Base-by-base conservation (phyloP, 2,797 vertebrate species). In the Okamejei kenojei region DNA sequence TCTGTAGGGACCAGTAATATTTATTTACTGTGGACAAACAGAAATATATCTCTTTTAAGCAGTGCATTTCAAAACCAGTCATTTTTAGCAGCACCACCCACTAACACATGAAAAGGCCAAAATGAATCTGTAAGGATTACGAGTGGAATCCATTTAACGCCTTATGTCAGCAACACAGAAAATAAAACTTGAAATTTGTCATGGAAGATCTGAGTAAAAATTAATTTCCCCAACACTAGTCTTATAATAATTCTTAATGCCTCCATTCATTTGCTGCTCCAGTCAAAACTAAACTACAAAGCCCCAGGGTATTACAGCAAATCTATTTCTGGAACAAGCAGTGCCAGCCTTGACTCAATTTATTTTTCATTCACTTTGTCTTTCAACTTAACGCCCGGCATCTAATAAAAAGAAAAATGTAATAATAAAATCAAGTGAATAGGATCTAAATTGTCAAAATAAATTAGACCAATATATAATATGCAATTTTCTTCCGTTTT, bases 281-380 rank as follows among this genome's bases (percentile, higher is more conserved):
- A 88, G n/a, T 88, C 82, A 29, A 65, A 32, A 88, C 82, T 65
- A 65, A 88, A 88, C 61, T 61, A 32, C 13, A 7, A 63, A 88
- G 58, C 81, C 54, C 81, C 81, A 84, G 61, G 82, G 61, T 32
- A 63, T 88, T 88, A 29, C 82, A 63, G 15, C 1, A 29, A 88
- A n/a, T 88, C 84, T 65, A 88, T 65, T 88, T 88, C 63, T 88
- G 84, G 84, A 88, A 88, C 29, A 65, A 35, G n/a, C 61, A 88
- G 5, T 65, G 15, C 11, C 84, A 88, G 35, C 17, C 61, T 88
- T 88, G 84, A 65, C 29, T 88, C 84, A 88, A 65, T 88, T 88
- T 88, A n/a, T 65, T 88, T 78, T 88, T 21, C 84, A 65, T 88
- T 65, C 63, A 63, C n/a, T 65, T 86, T 88, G 61, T 65, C 61